These are phyloP conservation scores for Antheraea assamensis DNA, from an alignment of 2,888 invertebrate genomes.

Conservation along the genomic window DNA sequence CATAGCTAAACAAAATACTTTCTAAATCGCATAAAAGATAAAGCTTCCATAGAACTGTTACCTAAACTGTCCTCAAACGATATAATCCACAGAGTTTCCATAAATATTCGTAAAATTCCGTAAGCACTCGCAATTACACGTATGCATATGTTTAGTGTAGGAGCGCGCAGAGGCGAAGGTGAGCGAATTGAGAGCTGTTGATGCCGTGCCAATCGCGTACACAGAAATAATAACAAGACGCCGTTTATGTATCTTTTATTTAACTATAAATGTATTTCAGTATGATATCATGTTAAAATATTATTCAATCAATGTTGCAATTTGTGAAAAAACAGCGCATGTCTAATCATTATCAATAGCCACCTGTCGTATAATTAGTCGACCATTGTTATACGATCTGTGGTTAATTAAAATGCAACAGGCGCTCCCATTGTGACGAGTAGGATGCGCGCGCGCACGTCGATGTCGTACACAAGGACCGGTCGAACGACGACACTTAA, in stretches of 20 bases:
- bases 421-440: conserved; percentile 50
- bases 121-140: conserved; percentile 31
- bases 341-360: conserved; percentile 44
- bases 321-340: conserved; percentile 25
- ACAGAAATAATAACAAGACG: conserved; percentile 45
- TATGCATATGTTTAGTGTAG: conserved; percentile 21
- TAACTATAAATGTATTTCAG: conserved; percentile 16
- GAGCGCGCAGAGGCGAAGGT: conserved; percentile 60
- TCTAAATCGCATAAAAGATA: neutral
- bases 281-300: neutral
- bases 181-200: conserved; percentile 61
- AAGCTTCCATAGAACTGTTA: neutral
- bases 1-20: too few relatives aligned
- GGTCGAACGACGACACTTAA: conserved; percentile 25
- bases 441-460: conserved; percentile 62
- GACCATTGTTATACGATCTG: conserved; percentile 58
- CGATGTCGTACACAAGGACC: conserved; percentile 67
- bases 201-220: conserved; percentile 64
- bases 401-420: conserved; percentile 71
- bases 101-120: conserved; percentile 26
- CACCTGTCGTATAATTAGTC: conserved; percentile 66
- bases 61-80: neutral
- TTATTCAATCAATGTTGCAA: conserved; percentile 18
- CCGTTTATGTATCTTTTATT: conserved; percentile 37
- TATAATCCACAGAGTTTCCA: conserved; percentile 19